Percentiles rank a stretch among this genome's conserved stretches.
These are phyloP conservation scores for Sitta carolinensis DNA, from an alignment of 2,797 vertebrate species.

Conservation along the genomic window DNA sequence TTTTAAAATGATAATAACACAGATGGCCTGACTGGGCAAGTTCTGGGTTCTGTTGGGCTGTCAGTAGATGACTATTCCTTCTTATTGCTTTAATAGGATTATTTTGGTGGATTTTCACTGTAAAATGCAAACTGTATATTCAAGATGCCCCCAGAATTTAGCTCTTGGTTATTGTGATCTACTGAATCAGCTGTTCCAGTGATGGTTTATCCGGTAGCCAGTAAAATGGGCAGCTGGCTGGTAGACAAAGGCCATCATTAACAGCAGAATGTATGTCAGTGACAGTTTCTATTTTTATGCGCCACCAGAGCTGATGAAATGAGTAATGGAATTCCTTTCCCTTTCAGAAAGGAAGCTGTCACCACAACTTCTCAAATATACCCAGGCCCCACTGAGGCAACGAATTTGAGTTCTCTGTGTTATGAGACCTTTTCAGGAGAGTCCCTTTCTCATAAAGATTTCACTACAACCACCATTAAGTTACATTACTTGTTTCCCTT, in stretches of 20 bases:
- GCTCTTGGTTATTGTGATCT: not conserved
- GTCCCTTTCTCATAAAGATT: not conserved
- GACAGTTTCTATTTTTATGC: not conserved
- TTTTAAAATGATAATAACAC: not conserved
- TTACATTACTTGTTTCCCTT: not conserved
- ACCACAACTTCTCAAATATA: not conserved
- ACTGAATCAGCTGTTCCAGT: not conserved
- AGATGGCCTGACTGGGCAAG: not conserved
- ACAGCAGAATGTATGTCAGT: not conserved
- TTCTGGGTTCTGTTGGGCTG: not conserved
- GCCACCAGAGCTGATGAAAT: not conserved
- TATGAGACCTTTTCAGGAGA: not conserved
- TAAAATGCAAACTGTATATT: not conserved
- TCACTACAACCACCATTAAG: not conserved
- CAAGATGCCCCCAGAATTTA: not conserved
- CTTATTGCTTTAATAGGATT: not conserved
- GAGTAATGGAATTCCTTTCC: not conserved
- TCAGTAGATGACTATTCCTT: not conserved
- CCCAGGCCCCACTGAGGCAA: not conserved
- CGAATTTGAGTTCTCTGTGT: not conserved
- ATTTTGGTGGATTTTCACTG: not conserved
- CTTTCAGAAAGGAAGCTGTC: not conserved
- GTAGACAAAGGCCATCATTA: not conserved
- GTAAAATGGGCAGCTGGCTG: not conserved
- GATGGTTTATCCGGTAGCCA: not conserved